A percentile compares a stretch with the other conserved stretches of the same genome.
Conservation (phyloP, 2,113 vertebrate species). For the Pelusios castaneus region DNA sequence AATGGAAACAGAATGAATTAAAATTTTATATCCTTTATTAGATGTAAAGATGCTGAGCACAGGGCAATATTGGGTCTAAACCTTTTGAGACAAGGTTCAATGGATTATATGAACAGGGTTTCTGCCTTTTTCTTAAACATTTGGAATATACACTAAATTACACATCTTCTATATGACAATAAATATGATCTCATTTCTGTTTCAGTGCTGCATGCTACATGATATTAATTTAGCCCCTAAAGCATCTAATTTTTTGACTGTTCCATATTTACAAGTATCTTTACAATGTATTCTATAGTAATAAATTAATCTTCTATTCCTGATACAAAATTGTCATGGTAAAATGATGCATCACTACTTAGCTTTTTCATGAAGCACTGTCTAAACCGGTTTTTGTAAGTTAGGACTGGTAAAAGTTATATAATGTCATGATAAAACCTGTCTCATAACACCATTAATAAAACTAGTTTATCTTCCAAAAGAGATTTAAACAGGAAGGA, state of each 20-base stretch:
- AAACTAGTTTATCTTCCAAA: not conserved
- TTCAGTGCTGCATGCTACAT: not conserved
- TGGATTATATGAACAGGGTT: conserved; percentile 54
- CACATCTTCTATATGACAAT: conserved; percentile 22
- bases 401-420: not conserved
- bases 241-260: not conserved
- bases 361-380: not conserved
- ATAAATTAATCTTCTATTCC: not conserved
- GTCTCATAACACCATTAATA: not conserved
- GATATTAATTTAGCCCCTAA: not conserved
- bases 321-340: not conserved
- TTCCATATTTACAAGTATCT: not conserved
- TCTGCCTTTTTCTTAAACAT: conserved; percentile 54
- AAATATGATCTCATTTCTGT: conserved; percentile 30
- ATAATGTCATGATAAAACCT: not conserved
- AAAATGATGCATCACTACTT: not conserved
- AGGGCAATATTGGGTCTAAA: conserved; percentile 68
- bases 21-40: conserved; percentile 66
- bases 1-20: conserved; percentile 67
- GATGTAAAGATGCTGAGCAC: conserved; percentile 61
- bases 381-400: not conserved
- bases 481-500: not conserved
- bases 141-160: conserved; percentile 7
- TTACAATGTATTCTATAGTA: conserved; percentile 44
- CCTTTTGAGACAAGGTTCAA: conserved; percentile 47